These are phyloP conservation scores for Neogobius melanostomus DNA, from an alignment of 2,113 vertebrate genomes.

Conservation along the genomic window DNA sequence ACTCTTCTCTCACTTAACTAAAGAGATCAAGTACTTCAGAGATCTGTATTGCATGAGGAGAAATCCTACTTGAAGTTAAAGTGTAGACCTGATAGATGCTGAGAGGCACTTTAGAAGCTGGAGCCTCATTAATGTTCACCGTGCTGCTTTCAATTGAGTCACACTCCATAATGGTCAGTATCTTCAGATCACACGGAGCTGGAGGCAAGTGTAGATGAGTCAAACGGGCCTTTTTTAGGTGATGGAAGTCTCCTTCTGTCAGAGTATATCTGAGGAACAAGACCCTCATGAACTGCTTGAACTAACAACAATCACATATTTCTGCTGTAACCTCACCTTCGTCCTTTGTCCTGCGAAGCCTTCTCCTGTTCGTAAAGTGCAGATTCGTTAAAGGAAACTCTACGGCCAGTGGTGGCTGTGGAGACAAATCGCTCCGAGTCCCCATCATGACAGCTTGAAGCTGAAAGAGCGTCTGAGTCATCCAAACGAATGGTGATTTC, in stretches of 20 bases:
- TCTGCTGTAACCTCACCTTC: conserved; percentile 77
- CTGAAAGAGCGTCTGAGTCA: conserved; percentile 83
- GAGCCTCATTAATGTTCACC: conserved; percentile 72
- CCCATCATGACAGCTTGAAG: conserved; percentile 79
- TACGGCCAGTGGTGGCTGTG: conserved; percentile 81
- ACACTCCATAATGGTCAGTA: conserved; percentile 94
- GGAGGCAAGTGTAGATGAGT: conserved; percentile 85
- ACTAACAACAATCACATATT: not conserved
- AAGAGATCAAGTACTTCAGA: conserved; percentile 1
- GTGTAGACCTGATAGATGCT: conserved; percentile 88
- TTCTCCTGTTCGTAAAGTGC: conserved; percentile 88
- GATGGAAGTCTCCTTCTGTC: conserved; percentile 96
- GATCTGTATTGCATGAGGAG: not conserved
- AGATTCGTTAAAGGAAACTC: conserved; percentile 96
- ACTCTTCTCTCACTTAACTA: conserved; percentile 62
- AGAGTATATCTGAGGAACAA: conserved; percentile 85
- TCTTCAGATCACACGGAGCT: conserved; percentile 83
- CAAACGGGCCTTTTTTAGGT: conserved; percentile 93
- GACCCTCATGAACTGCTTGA: not conserved
- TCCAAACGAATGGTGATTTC: conserved; percentile 87
- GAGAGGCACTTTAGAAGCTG: conserved; percentile 77
- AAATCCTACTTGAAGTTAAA: not conserved
- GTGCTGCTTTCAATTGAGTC: conserved; percentile 85
- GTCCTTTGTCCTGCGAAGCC: conserved; percentile 87
- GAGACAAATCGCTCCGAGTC: conserved; percentile 88